Evolutionary conservation across 92 coral and sea anemone species (phyloP), one percentile per base, ranked within the genome.

Genomic region (Phenganax stokvisi): DNA sequence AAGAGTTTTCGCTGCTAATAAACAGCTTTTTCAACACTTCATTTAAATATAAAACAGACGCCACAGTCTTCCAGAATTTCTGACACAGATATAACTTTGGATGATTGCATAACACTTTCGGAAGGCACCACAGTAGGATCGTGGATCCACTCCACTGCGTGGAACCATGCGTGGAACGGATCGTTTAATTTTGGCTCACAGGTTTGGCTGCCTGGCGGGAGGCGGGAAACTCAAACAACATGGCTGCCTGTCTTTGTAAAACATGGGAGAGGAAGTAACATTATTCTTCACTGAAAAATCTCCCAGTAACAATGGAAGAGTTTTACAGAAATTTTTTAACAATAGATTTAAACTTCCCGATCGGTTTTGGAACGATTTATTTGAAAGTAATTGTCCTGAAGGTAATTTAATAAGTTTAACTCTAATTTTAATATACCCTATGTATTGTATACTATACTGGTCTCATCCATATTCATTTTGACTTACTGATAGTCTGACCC

Each of bases 201-300:
- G 25, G 70, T 76, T 74, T 52, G 66, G 82, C 28, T 37, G 51
- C 1, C 76, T 76, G 63, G 83, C 71, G 68, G 3, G 16, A 29
- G 96, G 92, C 92, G 87, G 88, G 89, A 91, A 89, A 74, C 84
- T 80, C 81, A 86, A 86, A 64, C 91, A 90, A 87, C 79, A 87
- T 87, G 92, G 90, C 89, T 86, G 89, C 83, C 4, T 76, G 27
- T 58, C 53, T 60, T 82, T 75, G 17, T 81, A 79, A 87, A 52
- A 64, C 20, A 87, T 80, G 88, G 87, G 67, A 51, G 87, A 83
- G 69, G 86, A 84, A 75, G 87, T 91, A 85, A 89, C 84, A 81
- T 88, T 93, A 76, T 89, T 56, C 80, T 90, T 84, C 74, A 56
- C 81, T 75, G 89, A 93, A 84, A 86, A 84, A 79, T 88, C 93